phyloP scores from a whole-genome alignment of 2,888 invertebrate genomes.

The Hirtodrosophila trivittata region DNA sequence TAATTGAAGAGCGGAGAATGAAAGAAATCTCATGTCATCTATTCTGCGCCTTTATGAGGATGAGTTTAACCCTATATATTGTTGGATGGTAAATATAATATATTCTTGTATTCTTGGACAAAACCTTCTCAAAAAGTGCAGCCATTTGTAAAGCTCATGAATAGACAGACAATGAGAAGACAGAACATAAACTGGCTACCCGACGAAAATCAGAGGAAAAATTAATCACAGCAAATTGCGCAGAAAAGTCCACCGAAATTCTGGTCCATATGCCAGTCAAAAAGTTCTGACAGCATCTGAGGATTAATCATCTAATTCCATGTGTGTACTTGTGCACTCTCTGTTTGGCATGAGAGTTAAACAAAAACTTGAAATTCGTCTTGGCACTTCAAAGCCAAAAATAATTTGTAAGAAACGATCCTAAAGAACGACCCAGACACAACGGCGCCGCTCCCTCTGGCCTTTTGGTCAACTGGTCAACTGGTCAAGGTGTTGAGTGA shows the following conservation, averaged over 20 bases:
- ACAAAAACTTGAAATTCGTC: conserved; percentile 77
- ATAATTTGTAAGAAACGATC: conserved; percentile 32
- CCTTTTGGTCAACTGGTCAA: conserved; percentile 21
- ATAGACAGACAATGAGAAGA: conserved; percentile 40
- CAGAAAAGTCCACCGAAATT: conserved; percentile 67
- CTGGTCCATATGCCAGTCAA: conserved; percentile 41
- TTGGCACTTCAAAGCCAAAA: conserved; percentile 65
- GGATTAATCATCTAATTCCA: conserved; percentile 77
- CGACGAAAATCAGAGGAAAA: conserved; percentile 61
- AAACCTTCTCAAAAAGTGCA: conserved; percentile 33
- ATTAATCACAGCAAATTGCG: conserved; percentile 79
- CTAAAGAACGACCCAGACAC: conserved; percentile 30
- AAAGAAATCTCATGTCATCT: background rate
- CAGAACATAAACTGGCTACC: conserved; percentile 12
- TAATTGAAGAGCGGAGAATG: background rate
- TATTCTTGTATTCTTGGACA: background rate
- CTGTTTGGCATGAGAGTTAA: conserved; percentile 7
- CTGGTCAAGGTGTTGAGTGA: conserved; percentile 79
- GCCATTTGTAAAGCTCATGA: conserved; percentile 62
- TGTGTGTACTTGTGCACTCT: conserved; percentile 1
- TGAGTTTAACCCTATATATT: conserved; percentile 34
- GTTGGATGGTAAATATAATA: too few relatives aligned
- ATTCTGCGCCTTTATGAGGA: background rate
- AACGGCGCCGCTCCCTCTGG: conserved; percentile 20
- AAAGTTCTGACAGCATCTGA: conserved; percentile 56